Evolutionary conservation across 2,888 invertebrate species (phyloP).

Genomic region (Spisula solida): DNA sequence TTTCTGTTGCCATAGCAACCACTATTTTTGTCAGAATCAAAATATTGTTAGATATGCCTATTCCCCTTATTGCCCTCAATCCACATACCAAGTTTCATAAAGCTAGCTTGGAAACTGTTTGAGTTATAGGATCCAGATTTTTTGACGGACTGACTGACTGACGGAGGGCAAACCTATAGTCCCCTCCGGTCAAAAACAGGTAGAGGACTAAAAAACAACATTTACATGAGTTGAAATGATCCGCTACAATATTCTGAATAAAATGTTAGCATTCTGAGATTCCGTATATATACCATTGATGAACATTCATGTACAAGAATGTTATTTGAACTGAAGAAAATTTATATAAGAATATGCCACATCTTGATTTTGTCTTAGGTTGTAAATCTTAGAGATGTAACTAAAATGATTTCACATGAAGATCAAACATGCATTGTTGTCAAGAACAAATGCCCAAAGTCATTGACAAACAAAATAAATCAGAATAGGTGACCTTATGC

Average conservation of each 20-base stretch:
- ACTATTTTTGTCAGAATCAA: too few species aligned
- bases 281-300: slow-evolving; percentile 23
- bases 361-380: neutral
- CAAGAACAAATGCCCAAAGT: neutral
- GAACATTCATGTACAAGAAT: neutral
- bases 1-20: too few species aligned
- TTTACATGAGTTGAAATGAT: neutral
- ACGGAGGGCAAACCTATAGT: too few species aligned
- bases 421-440: too few species aligned
- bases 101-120: too few species aligned
- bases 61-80: too few species aligned
- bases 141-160: too few species aligned
- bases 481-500: neutral
- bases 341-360: neutral
- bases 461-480: neutral
- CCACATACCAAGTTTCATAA: too few species aligned
- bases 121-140: too few species aligned
- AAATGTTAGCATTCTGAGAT: slow-evolving; percentile 17
- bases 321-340: neutral
- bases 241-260: neutral
- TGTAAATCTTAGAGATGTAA: neutral
- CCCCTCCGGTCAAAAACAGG: too few species aligned
- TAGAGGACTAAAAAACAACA: too few species aligned
- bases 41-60: too few species aligned
- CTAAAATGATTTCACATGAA: neutral